Evolutionary conservation across 2,888 invertebrate genomes (phyloP), one percentile per base, ranked within the genome.

Genomic region (Anoncus sp.): DNA sequence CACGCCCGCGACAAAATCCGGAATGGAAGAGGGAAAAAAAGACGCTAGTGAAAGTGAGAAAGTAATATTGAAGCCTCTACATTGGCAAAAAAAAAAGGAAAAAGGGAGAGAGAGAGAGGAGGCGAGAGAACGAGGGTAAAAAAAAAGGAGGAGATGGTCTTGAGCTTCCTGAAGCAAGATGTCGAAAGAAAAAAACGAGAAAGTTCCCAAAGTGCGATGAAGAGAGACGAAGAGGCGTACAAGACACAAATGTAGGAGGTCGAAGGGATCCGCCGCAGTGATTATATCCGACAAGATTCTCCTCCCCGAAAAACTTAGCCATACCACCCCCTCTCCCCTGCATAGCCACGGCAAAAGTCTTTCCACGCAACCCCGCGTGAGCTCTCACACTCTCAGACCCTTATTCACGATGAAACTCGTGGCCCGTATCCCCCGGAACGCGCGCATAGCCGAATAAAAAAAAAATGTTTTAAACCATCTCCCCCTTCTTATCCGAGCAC

Each of bases 251-350:
- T 74, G 75, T 74, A 75, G 45, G 55, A 75, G 79, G 77, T 79
- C 76, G 79, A 77, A 77, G 70, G 53, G 81, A 80, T 67, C 65
- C 81, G 82, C 81, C 81, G 75, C 87, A 84, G 87, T 89, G 89
- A 89, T 89, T 89, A 89, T 89, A 88, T 86, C 87, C 87, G 85
- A 89, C 87, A 86, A 87, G 70, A 70, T 67, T 40, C 74, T 85
- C 85, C 81, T 83, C 83, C 85, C 79, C 10, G 77, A 82, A 85
- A 88, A 86, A 85, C 84, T 85, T 85, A 67, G 81, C 81, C 69
- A 84, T 84, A 85, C 81, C 67, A 55, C 55, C n/a, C n/a, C n/a
- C n/a, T n/a, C n/a, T n/a, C n/a, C n/a, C n/a, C n/a, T n/a, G n/a
- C n/a, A n/a, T 62, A 9, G 20, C 60, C 77, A 71, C 77, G 22